Conservation (phyloP, 2,113 vertebrate genomes). For the Python bivittatus region DNA sequence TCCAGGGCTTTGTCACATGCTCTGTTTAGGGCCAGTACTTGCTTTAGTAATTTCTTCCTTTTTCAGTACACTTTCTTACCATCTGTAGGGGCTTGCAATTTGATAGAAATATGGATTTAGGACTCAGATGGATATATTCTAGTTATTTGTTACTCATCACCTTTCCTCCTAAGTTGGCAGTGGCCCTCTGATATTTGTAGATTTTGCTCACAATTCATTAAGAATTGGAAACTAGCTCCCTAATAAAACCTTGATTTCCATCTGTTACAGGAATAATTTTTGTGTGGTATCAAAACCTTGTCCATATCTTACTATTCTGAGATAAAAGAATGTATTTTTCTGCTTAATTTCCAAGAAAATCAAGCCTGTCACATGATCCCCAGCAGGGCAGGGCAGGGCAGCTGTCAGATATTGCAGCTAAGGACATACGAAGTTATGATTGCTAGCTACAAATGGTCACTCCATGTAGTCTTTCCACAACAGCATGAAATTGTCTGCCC, state of each 20-base stretch:
- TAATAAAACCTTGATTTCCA: background rate
- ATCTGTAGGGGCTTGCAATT: background rate
- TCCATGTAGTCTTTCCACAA: background rate
- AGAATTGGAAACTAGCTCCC: background rate
- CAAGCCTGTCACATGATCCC: background rate
- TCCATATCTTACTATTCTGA: background rate
- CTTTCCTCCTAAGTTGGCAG: background rate
- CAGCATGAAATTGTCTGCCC: background rate
- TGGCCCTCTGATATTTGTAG: background rate
- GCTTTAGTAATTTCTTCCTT: background rate
- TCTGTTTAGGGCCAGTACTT: background rate
- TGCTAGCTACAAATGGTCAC: background rate
- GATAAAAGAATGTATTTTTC: background rate
- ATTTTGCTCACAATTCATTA: background rate
- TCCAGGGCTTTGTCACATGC: background rate
- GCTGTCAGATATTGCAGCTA: background rate
- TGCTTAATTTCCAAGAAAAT: background rate
- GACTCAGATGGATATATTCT: background rate
- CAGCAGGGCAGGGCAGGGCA: background rate
- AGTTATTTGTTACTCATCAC: background rate
- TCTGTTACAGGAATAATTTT: background rate
- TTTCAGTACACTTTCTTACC: background rate
- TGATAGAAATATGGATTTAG: background rate
- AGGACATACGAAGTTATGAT: background rate
- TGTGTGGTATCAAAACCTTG: background rate